phyloP scores from a whole-genome alignment of 2,113 vertebrate genomes.

The Sus scrofa region DNA sequence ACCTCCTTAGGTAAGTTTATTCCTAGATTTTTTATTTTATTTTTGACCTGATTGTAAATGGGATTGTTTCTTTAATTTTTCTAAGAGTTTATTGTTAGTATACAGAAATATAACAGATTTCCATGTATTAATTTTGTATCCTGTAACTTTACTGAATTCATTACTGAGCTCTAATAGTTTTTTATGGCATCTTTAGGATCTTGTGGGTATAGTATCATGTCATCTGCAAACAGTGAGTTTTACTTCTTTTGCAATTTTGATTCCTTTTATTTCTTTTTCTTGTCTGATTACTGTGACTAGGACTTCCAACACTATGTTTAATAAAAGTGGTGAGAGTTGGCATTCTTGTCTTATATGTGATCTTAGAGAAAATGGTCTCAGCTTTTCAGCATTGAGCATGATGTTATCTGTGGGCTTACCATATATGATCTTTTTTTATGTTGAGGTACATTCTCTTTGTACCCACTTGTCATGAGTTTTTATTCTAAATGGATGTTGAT shows the following conservation, averaged over 20 bases:
- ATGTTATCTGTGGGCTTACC: not conserved
- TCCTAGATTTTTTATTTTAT: not conserved
- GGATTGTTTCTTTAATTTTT: not conserved
- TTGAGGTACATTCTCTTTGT: not conserved
- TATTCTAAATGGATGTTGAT: not conserved
- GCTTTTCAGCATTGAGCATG: not conserved
- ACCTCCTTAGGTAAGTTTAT: not conserved
- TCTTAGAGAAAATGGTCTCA: not conserved
- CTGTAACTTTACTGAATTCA: not conserved
- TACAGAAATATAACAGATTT: not conserved
- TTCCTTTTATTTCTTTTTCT: not conserved
- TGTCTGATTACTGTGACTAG: not conserved
- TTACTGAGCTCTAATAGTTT: not conserved
- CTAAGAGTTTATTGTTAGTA: not conserved
- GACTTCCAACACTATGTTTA: not conserved
- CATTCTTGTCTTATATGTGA: not conserved
- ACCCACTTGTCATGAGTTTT: not conserved
- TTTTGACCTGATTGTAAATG: not conserved
- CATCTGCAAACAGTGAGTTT: not conserved
- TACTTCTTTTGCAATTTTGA: not conserved
- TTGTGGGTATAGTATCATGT: no score
- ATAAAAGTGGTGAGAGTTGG: not conserved
- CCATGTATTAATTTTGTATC: not conserved
- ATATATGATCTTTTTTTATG: not conserved
- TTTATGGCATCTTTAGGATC: not conserved